Conservation (phyloP, 2,113 vertebrate genomes). For the Nothobranchius kuhntae region DNA sequence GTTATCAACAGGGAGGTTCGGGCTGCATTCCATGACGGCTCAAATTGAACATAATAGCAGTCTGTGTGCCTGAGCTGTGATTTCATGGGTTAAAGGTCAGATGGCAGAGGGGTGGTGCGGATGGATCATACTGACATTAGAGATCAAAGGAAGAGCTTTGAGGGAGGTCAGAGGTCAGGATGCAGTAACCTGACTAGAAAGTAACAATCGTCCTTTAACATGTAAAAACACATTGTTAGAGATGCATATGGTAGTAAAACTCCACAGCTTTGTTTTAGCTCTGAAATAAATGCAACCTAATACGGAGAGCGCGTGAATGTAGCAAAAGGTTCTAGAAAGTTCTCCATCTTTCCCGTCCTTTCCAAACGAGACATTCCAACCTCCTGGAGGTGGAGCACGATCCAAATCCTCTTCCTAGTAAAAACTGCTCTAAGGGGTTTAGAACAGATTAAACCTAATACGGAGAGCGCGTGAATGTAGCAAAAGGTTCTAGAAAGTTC, state of each 20-base stretch:
- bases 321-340: constrained; percentile 8
- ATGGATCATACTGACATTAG: not conserved
- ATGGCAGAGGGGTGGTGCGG: not conserved
- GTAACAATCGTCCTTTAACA: not conserved
- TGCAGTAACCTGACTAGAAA: not conserved
- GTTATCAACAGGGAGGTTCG: not conserved
- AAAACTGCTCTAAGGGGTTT: constrained; percentile 20
- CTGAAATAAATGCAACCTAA: not conserved
- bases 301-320: not conserved
- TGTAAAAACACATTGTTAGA: not conserved
- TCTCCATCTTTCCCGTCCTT: not conserved
- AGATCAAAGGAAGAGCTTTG: not conserved
- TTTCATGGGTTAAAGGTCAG: constrained; percentile 23
- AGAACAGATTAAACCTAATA: not conserved
- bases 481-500: constrained; percentile 8
- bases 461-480: not conserved
- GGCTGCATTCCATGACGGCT: not conserved
- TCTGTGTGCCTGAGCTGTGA: constrained; percentile 9
- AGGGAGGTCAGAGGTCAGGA: not conserved
- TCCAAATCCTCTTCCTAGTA: constrained; percentile 22
- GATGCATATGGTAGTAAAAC: not conserved
- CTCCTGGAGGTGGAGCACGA: not conserved
- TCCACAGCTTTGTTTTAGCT: not conserved
- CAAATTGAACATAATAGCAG: constrained; percentile 3
- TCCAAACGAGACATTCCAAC: not conserved